Base-by-base conservation (phyloP, 2,113 vertebrate genomes). In the Proterorhinus semilunaris region DNA sequence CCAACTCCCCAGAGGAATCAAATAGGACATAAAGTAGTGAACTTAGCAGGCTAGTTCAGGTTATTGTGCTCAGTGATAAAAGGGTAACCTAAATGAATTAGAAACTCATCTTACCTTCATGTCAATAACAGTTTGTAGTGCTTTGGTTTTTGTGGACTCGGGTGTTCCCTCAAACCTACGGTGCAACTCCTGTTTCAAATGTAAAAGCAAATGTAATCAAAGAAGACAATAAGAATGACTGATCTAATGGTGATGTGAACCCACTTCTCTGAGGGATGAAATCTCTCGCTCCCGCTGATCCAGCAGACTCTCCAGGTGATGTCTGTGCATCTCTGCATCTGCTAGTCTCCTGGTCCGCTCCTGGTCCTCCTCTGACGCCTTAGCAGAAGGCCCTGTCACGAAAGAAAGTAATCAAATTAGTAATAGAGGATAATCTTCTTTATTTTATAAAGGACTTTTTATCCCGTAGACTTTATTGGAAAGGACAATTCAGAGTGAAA, bases 131-230 rank as follows among this genome's bases (percentile, higher is more conserved):
- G 97, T 99, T 81, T 99, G 98, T 21, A 99, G 90, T 74, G 98
- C 98, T 88, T 99, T 99, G 21, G 98, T 99, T 90, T 99, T 99
- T 71, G 96, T 96, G 47, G 96, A 96, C 81, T 99, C 98, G 0
- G 98, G 95, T 53, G 98, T 95, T 69, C 93, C 97, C 87, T 99
- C 98, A 46, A 95, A 95, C 6, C 96, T 95, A 15, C 96, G 96
- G 74, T 98, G 97, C 75, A 99, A 93, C 78, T 99, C 98, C 96
- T 99, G 83, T 0, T 69, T 62, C 5, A 68, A 54, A 13, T 16
- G 6, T 64, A 12, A 64, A 44, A 49, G 45, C 45, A 64, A 48
- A 59, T 7, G 10, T 3, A 7, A 7, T 4, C 43, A 59, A 68
- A 58, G 10, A 61, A 48, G 0, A 49, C 61, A 59, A 10, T 13